phyloP scores from a whole-genome alignment of 2,113 vertebrate species.

The Rhinogobius similis region DNA sequence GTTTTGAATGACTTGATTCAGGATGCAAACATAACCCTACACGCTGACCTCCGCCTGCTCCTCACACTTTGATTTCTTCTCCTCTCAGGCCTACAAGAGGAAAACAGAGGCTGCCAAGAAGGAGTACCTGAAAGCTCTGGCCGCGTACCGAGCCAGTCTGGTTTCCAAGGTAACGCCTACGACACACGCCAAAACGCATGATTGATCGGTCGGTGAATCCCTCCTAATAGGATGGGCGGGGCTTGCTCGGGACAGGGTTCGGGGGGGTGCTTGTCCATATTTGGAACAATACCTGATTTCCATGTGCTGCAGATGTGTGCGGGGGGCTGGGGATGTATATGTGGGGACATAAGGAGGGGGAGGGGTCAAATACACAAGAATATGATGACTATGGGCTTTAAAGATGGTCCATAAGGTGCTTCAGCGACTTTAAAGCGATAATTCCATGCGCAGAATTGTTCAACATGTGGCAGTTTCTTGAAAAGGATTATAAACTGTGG shows the following conservation, averaged over 20 bases:
- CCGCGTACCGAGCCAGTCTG: conserved; percentile 96
- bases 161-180: conserved; percentile 95
- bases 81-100: conserved; percentile 95
- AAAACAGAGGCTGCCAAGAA: conserved; percentile 99
- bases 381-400: conserved; percentile 32
- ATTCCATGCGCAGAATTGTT: no score
- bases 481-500: no score
- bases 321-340: conserved; percentile 40
- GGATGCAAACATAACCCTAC: background rate
- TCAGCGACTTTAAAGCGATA: background rate
- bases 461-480: no score
- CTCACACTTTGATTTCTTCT: conserved; percentile 47
- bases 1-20: no score
- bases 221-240: conserved; percentile 70
- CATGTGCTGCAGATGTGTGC: conserved; percentile 57
- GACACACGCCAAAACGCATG: conserved; percentile 71
- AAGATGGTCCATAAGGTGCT: background rate
- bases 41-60: conserved; percentile 53
- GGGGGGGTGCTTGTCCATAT: conserved; percentile 43
- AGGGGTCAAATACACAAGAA: conserved; percentile 43
- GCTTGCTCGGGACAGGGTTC: conserved; percentile 35
- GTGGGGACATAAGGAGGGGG: conserved; percentile 47
- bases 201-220: conserved; percentile 79
- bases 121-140: conserved; percentile 98
- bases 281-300: conserved; percentile 70